Percentiles rank a stretch among this genome's conserved stretches.
These are phyloP conservation scores for Anastrepha obliqua DNA, from an alignment of 1,140 invertebrate species.

Conservation along the genomic window DNA sequence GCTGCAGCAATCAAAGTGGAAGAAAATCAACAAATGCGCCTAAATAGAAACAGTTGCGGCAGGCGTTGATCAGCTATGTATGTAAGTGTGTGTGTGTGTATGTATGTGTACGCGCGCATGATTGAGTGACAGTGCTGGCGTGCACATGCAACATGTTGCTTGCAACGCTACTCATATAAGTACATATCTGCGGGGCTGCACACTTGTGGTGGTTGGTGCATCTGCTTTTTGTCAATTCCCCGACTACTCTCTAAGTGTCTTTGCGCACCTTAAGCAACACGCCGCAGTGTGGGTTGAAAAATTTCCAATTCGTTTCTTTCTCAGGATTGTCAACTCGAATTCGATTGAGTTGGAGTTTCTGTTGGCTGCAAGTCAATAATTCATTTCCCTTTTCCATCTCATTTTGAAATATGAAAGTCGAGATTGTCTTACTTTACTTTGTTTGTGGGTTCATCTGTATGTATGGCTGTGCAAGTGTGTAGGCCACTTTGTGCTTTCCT, in stretches of 20 bases:
- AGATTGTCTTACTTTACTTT: slow-evolving; percentile 7
- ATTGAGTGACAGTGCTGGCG: not conserved
- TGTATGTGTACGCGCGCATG: not conserved
- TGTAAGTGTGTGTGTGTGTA: not conserved
- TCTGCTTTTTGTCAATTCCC: slow-evolving; percentile 28
- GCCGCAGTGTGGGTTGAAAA: slow-evolving; percentile 10
- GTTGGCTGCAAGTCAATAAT: not conserved
- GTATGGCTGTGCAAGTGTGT: not conserved
- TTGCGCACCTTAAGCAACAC: slow-evolving; percentile 21
- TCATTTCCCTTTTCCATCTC: not conserved
- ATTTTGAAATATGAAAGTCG: slow-evolving; percentile 39
- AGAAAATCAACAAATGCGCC: not conserved
- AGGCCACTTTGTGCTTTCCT: slow-evolving; percentile 8
- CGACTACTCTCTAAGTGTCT: not conserved
- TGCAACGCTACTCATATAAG: not conserved
- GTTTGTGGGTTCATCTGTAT: not conserved
- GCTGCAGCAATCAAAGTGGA: not conserved
- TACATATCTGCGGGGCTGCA: not conserved
- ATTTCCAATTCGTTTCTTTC: slow-evolving; percentile 31
- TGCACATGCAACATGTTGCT: slow-evolving; percentile 2
- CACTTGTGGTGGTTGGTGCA: slow-evolving; percentile 32
- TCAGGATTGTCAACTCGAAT: slow-evolving; percentile 38
- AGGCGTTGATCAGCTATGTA: not conserved
- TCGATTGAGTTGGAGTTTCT: slow-evolving; percentile 8
- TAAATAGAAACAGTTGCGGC: not conserved